These are phyloP conservation scores for Herpetotheres cachinnans DNA, from an alignment of 2,113 vertebrate genomes.

Conservation along the genomic window DNA sequence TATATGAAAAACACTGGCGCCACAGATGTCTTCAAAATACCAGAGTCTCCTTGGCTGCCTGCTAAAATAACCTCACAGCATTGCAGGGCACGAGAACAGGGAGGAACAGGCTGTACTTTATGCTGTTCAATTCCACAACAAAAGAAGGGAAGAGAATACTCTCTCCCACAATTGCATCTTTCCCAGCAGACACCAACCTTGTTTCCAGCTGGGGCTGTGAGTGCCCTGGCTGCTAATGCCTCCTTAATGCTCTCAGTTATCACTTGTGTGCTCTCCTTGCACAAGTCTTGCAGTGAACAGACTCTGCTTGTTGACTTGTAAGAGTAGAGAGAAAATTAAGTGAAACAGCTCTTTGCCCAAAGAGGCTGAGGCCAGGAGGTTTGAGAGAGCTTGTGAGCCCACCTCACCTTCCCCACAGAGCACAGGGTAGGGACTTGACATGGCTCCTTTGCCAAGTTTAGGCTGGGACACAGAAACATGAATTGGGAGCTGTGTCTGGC, in stretches of 20 bases:
- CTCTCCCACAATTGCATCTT: constrained; percentile 1
- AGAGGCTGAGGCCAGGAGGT: neutral
- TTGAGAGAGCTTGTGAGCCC: neutral
- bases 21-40: constrained; percentile 58
- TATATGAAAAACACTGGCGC: constrained; percentile 30
- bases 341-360: neutral
- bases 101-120: constrained; percentile 56
- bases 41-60: constrained; percentile 63
- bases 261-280: constrained; percentile 4
- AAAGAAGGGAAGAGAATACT: constrained; percentile 11
- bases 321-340: neutral
- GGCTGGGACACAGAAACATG: neutral
- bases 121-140: constrained; percentile 36
- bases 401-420: neutral
- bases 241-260: constrained; percentile 18
- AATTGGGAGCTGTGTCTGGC: neutral
- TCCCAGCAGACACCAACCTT: constrained; percentile 24
- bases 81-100: constrained; percentile 31
- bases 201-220: constrained; percentile 30
- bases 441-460: neutral
- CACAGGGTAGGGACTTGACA: neutral
- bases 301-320: neutral
- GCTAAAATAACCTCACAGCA: constrained; percentile 62
- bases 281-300: neutral
- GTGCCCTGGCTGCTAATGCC: constrained; percentile 5